phyloP scores from a whole-genome alignment of 2,888 invertebrate genomes.

The Microplitis deprimator region DNA sequence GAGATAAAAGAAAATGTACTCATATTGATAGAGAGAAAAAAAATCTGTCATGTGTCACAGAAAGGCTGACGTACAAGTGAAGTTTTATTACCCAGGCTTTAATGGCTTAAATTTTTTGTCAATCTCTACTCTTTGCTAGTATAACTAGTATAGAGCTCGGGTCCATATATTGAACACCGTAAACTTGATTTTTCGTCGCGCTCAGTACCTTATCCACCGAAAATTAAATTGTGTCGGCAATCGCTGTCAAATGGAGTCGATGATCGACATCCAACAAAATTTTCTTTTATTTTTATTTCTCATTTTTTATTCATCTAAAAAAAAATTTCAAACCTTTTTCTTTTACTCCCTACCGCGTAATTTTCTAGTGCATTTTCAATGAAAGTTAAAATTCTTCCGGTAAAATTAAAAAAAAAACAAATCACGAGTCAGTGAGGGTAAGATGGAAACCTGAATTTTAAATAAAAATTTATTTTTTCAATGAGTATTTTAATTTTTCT shows the following conservation, averaged over 20 bases:
- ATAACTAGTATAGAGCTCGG: neutral
- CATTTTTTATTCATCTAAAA: too few species aligned
- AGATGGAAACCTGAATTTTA: too few species aligned
- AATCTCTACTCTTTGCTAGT: neutral
- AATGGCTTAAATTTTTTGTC: slow-evolving; percentile 14
- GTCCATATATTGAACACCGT: neutral
- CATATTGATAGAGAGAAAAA: slow-evolving; percentile 11
- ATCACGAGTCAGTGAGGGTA: too few species aligned
- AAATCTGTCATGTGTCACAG: neutral
- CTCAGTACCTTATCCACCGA: neutral
- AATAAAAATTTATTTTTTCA: too few species aligned
- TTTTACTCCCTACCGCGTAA: too few species aligned
- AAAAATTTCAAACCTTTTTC: too few species aligned
- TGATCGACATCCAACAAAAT: slow-evolving; percentile 4
- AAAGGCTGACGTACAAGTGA: neutral
- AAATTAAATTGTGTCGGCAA: slow-evolving; percentile 25
- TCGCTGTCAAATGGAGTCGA: slow-evolving; percentile 18
- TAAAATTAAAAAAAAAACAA: too few species aligned
- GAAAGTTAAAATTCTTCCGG: too few species aligned
- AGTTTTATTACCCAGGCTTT: slow-evolving; percentile 5
- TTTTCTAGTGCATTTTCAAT: too few species aligned
- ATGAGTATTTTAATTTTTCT: too few species aligned
- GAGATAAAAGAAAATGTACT: neutral
- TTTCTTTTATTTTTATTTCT: too few species aligned
- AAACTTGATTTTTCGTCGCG: slow-evolving; percentile 8